Base-by-base conservation (phyloP, 2,888 invertebrate genomes). In the Automeris io region DNA sequence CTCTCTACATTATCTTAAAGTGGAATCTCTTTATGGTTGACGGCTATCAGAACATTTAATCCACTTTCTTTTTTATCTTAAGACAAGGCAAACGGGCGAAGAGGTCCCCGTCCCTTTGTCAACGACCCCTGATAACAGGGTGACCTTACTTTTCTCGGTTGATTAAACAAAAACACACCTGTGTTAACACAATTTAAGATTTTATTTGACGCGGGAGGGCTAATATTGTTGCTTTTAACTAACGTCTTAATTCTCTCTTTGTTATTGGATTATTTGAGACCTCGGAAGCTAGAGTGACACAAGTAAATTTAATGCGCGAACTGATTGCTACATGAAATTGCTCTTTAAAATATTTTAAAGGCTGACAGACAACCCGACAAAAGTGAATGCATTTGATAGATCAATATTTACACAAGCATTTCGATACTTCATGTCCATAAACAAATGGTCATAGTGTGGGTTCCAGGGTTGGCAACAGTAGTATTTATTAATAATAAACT, bases 31-130 rank as follows among this genome's bases (percentile, higher is more conserved):
- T 73, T 74, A 74, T 69, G 67, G 70, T 54, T 60, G 66, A 64
- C 65, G 58, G 70, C 66, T 80, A 81, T 81, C 81, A 75, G 63
- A 70, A 72, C 76, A 74, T 79, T 80, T 79, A 81, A 80, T 81
- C 81, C 79, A 76, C 74, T 79, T 71, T 77, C 69, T 64, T 73
- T 75, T 80, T 79, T 76, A 75, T 72, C 72, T 73, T 61, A 65
- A 70, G 70, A 67, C 67, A 73, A 65, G 65, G 62, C 63, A 68
- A 70, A 68, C 70, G 62, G 65, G 61, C 59, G 57, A 64, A 67
- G 66, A 64, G 60, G 68, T 67, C 64, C 59, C 53, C 53, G 65
- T 69, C 71, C n/a, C 71, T 74, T 77, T 76, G 74, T 76, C 64
- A 68, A 53, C 61, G 65, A 61, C 62, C 67, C 61, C 47, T 63